A percentile compares a stretch with the other conserved stretches of the same genome.
Conservation (phyloP, 2,797 vertebrate species). For the Garrulus glandarius region DNA sequence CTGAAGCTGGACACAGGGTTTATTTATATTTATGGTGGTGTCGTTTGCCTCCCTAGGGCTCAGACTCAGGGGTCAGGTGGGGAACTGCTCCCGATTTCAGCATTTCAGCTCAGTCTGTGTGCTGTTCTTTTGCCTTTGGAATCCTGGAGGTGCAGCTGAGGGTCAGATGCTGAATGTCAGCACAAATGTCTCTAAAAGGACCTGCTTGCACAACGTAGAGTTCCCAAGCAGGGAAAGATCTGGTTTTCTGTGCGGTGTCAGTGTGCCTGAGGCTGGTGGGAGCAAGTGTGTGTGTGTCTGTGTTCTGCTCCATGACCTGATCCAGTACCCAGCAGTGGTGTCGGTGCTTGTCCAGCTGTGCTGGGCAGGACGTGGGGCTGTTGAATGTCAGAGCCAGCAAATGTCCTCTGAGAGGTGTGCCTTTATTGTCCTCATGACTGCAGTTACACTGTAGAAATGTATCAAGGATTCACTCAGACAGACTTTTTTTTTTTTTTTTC, state of each 20-base stretch:
- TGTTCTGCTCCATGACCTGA: not conserved
- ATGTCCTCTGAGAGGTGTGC: not conserved
- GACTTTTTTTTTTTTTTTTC: slow-evolving; percentile 4
- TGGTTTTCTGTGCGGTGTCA: not conserved
- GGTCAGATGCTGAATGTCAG: not conserved
- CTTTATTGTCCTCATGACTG: not conserved
- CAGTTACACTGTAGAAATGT: not conserved
- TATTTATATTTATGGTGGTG: not conserved
- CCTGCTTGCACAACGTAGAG: not conserved
- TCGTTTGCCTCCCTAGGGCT: not conserved
- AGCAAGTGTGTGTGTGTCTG: not conserved
- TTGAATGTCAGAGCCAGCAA: not conserved
- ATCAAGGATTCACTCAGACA: not conserved
- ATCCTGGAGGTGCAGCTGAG: not conserved
- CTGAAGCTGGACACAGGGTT: not conserved
- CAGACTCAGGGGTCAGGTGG: not conserved
- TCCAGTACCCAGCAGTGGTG: not conserved
- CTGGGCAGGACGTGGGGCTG: not conserved
- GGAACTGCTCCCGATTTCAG: not conserved
- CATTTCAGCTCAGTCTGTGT: not conserved
- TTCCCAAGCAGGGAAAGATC: not conserved
- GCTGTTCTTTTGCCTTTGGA: not conserved
- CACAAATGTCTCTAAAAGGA: not conserved
- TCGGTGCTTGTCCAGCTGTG: not conserved
- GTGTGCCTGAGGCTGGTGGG: not conserved